phyloP scores from a whole-genome alignment of 2,113 vertebrate genomes.

The Steatornis caripensis region DNA sequence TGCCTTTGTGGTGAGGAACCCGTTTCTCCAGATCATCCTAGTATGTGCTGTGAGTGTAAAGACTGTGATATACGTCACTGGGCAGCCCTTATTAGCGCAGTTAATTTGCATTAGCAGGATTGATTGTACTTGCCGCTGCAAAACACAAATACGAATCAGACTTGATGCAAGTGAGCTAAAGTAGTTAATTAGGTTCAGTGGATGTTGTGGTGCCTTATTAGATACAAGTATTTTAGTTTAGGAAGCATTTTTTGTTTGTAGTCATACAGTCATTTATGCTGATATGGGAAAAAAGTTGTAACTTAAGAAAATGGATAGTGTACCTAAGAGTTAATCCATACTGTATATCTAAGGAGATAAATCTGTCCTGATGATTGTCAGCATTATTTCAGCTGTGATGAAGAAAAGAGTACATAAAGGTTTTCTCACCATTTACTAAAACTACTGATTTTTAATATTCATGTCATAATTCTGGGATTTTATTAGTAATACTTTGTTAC shows the following conservation, averaged over 20 bases:
- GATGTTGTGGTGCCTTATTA: background rate
- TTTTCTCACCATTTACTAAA: background rate
- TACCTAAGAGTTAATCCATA: background rate
- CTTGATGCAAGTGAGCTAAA: background rate
- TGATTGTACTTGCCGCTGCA: background rate
- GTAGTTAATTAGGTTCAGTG: background rate
- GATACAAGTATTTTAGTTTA: background rate
- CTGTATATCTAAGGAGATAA: background rate
- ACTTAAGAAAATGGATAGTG: background rate
- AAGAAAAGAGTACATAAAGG: background rate
- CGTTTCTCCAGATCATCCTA: background rate
- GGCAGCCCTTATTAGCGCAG: background rate
- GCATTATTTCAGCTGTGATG: background rate
- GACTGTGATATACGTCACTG: background rate
- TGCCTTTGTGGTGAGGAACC: background rate
- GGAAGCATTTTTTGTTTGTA: background rate
- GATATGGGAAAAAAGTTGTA: background rate
- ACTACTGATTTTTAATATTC: background rate
- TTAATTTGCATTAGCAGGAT: background rate
- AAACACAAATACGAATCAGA: background rate
- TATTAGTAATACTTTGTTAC: background rate
- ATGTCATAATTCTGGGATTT: background rate
- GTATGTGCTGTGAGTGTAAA: background rate
- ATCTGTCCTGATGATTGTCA: background rate
- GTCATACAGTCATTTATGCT: background rate